Base-by-base conservation (phyloP, 2,888 invertebrate species). In the Campoletis raptor region DNA sequence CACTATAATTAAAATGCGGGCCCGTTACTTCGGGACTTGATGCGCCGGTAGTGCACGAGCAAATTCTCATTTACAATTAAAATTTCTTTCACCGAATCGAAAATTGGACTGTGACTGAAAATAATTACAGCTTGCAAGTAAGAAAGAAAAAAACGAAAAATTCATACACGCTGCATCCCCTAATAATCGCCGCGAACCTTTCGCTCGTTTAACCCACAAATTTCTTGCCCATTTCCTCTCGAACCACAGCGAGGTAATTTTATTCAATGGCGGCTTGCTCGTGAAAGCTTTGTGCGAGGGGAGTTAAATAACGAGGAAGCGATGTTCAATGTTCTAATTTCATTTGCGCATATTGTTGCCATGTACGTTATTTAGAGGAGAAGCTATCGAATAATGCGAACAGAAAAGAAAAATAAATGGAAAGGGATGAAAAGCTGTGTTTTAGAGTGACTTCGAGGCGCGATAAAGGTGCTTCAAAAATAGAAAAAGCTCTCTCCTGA, bases 391-490 rank as follows among this genome's bases (percentile, higher is more conserved):
- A 45, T 30, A 45, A 21, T 64, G 40, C 40, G 84, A 64, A 74
- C n/a, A 24, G 18, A 79, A n/a, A 36, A 37, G 21, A 24, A n/a
- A 52, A 66, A 40, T 30, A 61, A 52, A 81, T 24, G 81, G 66
- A 79, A 83, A 72, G 85, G 74, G 77, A 77, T 73, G 73, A 85
- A 78, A 76, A 79, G 64, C 69, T 81, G 69, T 30, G 73, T 37
- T 76, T 48, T 78, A 81, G 84, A 82, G 83, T 87, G 85, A 52
- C 83, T 48, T 84, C 78, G 84, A 81, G 84, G 81, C 81, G 87
- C 84, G 88, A 88, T 87, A 85, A 85, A 88, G 88, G 86, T 70
- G 87, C 82, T 88, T 85, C 72, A 88, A 86, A 87, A 87, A 87
- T 87, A 88, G 83, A 88, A 85, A 84, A 78, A 87, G 89, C 81